phyloP scores from a whole-genome alignment of 2,888 invertebrate species.

The Colostygia pectinataria region DNA sequence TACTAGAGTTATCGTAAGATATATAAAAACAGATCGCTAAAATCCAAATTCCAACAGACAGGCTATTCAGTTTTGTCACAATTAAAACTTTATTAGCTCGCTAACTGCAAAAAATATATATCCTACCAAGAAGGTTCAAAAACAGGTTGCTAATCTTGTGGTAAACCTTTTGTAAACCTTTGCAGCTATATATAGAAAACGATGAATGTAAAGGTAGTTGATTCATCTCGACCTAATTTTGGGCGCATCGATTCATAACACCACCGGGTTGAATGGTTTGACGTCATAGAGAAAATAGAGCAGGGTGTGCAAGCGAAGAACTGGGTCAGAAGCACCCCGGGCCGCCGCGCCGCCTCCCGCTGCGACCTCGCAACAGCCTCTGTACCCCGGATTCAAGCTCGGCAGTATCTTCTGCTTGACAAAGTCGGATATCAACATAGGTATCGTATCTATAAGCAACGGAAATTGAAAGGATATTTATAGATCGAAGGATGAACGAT shows the following conservation, averaged over 20 bases:
- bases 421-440: constrained; percentile 44
- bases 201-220: constrained; percentile 67
- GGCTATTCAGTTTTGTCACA: neutral
- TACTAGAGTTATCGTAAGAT: too few species aligned
- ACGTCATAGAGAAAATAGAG: constrained; percentile 75
- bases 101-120: constrained; percentile 17
- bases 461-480: constrained; percentile 45
- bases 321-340: constrained; percentile 58
- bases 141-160: constrained; percentile 53
- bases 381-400: constrained; percentile 31
- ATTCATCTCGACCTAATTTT: constrained; percentile 75
- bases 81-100: neutral
- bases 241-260: constrained; percentile 73
- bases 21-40: too few species aligned
- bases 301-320: constrained; percentile 70
- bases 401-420: neutral
- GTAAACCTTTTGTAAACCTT: constrained; percentile 51
- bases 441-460: too few species aligned
- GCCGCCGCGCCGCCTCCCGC: constrained; percentile 38
- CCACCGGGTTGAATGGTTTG: constrained; percentile 77
- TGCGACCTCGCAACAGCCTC: constrained; percentile 39
- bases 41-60: too few species aligned
- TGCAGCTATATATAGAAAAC: constrained; percentile 67
- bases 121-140: constrained; percentile 51
- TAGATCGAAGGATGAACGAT: constrained; percentile 44